Percentiles rank a stretch among this genome's conserved stretches.
Conservation (phyloP, 2,113 vertebrate genomes). For the Catharus minimus region DNA sequence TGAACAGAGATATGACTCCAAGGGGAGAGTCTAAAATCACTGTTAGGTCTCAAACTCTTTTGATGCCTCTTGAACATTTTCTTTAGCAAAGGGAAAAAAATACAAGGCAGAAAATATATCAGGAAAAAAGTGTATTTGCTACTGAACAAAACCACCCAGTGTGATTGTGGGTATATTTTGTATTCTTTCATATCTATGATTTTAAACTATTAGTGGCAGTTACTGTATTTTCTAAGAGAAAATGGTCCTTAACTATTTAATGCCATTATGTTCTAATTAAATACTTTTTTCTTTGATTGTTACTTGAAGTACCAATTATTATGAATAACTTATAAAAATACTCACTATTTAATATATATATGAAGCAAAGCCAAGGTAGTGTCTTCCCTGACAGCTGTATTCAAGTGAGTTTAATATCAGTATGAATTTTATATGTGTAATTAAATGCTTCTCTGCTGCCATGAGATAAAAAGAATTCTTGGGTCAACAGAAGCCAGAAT, state of each 20-base stretch:
- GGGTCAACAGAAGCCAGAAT: not conserved
- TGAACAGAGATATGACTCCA: not conserved
- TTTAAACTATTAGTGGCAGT: not conserved
- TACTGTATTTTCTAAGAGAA: not conserved
- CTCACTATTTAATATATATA: not conserved
- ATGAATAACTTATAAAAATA: not conserved
- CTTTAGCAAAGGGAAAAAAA: not conserved
- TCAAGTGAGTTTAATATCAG: not conserved
- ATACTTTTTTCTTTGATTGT: not conserved
- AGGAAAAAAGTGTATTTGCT: not conserved
- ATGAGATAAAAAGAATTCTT: not conserved
- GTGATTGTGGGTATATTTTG: not conserved
- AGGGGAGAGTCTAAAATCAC: not conserved
- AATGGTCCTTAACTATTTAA: not conserved
- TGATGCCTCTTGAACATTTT: not conserved
- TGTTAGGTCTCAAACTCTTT: not conserved
- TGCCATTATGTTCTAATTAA: not conserved
- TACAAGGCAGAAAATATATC: not conserved
- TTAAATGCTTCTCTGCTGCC: not conserved
- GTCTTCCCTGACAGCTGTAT: not conserved
- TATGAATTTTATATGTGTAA: not conserved
- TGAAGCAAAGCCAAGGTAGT: not conserved
- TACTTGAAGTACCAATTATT: not conserved
- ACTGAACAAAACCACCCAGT: not conserved
- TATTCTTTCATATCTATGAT: not conserved